Base-by-base conservation (phyloP, 1,140 invertebrate species). In the Sminthurinus signatus region DNA sequence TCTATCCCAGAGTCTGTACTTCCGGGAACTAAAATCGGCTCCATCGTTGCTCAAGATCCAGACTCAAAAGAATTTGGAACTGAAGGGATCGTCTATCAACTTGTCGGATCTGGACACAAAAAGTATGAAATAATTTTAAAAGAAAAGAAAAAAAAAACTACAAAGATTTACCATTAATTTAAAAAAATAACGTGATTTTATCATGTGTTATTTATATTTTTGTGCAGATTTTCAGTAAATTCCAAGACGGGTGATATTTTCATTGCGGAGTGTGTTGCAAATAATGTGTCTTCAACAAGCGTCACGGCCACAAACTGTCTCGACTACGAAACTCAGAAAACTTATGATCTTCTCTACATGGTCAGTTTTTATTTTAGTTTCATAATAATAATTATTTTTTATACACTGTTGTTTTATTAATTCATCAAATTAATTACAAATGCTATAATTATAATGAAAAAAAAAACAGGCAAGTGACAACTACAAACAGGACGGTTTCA, bases 331-430 rank as follows among this genome's bases (percentile, higher is more conserved):
- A 83, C 84, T 19, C 84, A 88, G 73, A 83, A 83, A 21, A 84
- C 86, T 68, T 95, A 93, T 77, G 88, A 88, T 73, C 78, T 96
- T 28, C 88, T 87, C 46, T 91, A 91, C 71, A 89, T 89, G 80
- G 88, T 89, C 75, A 68, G 21, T 60, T 19, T 59, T 64, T 46
- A 50, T n/a, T n/a, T n/a, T n/a, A n/a, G n/a, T n/a, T n/a, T n/a
- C n/a, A n/a, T n/a, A n/a, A n/a, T n/a, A n/a, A n/a, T n/a, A n/a
- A n/a, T n/a, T n/a, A n/a, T n/a, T n/a, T n/a, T n/a, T n/a, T n/a
- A n/a, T n/a, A n/a, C n/a, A n/a, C n/a, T n/a, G n/a, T n/a, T n/a
- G n/a, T n/a, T n/a, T n/a, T n/a, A n/a, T n/a, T n/a, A n/a, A n/a
- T n/a, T n/a, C n/a, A n/a, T n/a, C n/a, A n/a, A n/a, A n/a, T n/a